Evolutionary conservation across 2,888 invertebrate species (phyloP).

Genomic region (Drosophila hamatofila): DNA sequence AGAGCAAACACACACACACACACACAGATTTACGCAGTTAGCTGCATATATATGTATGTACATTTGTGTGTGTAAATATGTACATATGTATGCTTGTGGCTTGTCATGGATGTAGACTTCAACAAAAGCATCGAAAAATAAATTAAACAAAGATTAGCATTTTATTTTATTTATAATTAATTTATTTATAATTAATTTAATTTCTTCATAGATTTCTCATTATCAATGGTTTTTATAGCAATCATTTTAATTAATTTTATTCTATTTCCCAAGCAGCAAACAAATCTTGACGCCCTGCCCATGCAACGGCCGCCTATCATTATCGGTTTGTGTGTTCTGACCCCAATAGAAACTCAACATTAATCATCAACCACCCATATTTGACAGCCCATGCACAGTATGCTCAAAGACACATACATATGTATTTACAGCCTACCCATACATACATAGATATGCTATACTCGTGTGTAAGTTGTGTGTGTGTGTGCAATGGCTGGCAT

Average conservation of each 20-base stretch:
- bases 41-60: not conserved
- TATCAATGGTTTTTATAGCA: constrained; percentile 12
- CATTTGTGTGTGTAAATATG: not conserved
- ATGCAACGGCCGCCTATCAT: constrained; percentile 26
- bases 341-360: constrained; percentile 50
- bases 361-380: constrained; percentile 34
- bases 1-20: not conserved
- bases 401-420: constrained; percentile 5
- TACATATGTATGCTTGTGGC: not conserved
- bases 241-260: constrained; percentile 18
- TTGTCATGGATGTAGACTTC: constrained; percentile 1
- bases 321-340: constrained; percentile 44
- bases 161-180: not conserved
- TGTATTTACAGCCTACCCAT: constrained; percentile 4
- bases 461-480: not conserved
- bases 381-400: constrained; percentile 5
- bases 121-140: not conserved
- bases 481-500: constrained; percentile 53
- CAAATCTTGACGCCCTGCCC: not conserved
- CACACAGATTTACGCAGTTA: not conserved
- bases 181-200: constrained; percentile 1
- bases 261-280: constrained; percentile 18
- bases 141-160: not conserved
- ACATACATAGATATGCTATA: not conserved
- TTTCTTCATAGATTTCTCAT: not conserved